phyloP scores from a whole-genome alignment of 2,113 vertebrate species.

The Dipodomys stephensi region DNA sequence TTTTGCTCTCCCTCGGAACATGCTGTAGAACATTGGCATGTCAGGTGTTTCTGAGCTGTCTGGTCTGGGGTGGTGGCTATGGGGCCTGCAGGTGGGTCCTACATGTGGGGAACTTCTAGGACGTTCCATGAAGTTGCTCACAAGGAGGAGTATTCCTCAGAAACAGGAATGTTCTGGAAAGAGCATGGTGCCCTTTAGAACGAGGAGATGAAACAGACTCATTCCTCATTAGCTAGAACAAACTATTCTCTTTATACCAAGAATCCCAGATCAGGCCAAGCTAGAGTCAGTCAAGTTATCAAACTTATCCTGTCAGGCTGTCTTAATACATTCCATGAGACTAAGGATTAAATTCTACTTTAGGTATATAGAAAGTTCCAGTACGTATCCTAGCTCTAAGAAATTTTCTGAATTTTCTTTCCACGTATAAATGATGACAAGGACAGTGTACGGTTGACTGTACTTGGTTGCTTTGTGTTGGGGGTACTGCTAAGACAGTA shows the following conservation, averaged over 20 bases:
- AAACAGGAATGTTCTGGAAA: neutral
- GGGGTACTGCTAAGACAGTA: neutral
- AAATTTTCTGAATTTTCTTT: neutral
- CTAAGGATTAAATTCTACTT: neutral
- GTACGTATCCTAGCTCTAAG: neutral
- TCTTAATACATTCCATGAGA: neutral
- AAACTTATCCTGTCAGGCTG: neutral
- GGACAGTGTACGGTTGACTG: neutral
- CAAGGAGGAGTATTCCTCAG: neutral
- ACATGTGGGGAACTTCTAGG: neutral
- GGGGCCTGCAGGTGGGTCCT: neutral
- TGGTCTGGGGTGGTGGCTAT: neutral
- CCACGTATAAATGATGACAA: neutral
- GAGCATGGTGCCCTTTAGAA: neutral
- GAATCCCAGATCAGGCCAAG: neutral
- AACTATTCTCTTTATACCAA: neutral
- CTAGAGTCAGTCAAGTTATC: neutral
- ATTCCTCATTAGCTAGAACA: neutral
- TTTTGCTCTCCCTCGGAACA: constrained; percentile 82
- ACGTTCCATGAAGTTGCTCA: neutral
- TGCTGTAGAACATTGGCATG: constrained; percentile 66
- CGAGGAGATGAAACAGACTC: neutral
- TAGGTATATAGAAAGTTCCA: neutral
- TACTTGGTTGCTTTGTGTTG: neutral
- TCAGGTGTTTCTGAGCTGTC: constrained; percentile 73